Evolutionary conservation across 2,113 vertebrate genomes (phyloP).

Genomic region (Indicator indicator): DNA sequence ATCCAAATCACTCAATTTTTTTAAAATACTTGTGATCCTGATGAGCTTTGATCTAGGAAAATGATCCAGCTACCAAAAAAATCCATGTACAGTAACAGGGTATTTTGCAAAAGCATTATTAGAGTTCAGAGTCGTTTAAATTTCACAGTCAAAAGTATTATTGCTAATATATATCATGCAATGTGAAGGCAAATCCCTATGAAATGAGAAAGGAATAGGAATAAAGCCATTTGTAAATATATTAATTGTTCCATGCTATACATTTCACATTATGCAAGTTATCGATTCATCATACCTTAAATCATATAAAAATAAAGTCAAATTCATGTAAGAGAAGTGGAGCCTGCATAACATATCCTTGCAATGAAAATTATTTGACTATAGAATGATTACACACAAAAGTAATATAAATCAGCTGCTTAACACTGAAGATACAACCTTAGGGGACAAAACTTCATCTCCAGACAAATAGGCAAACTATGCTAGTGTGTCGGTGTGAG

Average conservation of each 20-base stretch:
- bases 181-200: neutral
- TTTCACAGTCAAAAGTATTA: neutral
- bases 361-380: neutral
- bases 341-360: neutral
- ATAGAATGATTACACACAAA: neutral
- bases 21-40: neutral
- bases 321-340: neutral
- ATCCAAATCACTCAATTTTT: neutral
- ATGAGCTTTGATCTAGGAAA: neutral
- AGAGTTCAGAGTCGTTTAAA: neutral
- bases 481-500: no score
- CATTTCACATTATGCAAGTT: neutral
- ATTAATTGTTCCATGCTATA: neutral
- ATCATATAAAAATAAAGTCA: neutral
- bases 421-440: neutral
- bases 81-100: neutral
- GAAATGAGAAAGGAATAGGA: neutral
- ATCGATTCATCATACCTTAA: neutral
- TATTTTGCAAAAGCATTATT: neutral
- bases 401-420: neutral
- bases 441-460: neutral
- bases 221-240: neutral
- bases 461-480: neutral
- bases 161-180: neutral
- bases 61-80: neutral